A percentile compares a stretch with the other conserved stretches of the same genome.
phyloP scores from a whole-genome alignment of 2,797 vertebrate genomes.

The Sebastolobus alascanus region DNA sequence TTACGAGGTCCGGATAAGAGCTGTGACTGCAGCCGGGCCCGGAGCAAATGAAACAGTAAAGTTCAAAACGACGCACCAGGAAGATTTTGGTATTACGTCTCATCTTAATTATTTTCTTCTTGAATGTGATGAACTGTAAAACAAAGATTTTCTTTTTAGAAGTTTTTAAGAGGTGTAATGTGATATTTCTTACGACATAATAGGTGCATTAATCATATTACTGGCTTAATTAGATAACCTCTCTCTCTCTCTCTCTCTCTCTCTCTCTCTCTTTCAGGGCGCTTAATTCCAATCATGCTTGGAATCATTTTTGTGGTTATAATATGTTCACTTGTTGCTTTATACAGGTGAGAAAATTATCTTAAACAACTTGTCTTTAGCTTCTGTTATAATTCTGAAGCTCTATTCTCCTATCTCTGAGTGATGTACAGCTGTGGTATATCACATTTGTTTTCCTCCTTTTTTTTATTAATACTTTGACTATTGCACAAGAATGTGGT shows the following conservation, averaged over 20 bases:
- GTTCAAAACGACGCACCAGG: constrained; percentile 55
- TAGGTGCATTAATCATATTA: neutral
- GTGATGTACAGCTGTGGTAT: neutral
- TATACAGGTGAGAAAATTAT: constrained; percentile 55
- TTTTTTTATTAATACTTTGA: constrained; percentile 10
- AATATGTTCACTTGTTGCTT: rapidly evolving
- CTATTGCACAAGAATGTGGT: neutral
- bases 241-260: neutral
- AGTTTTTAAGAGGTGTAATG: neutral
- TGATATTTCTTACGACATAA: neutral
- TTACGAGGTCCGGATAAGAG: constrained; percentile 78
- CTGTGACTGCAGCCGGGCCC: constrained; percentile 71
- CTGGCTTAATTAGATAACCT: neutral
- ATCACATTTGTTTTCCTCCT: neutral
- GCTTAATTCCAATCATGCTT: rapidly evolving
- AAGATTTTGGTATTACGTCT: constrained; percentile 31
- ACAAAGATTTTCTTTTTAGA: neutral
- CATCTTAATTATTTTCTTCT: neutral
- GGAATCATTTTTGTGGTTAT: rapidly evolving
- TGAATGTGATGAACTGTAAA: neutral
- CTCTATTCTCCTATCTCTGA: neutral
- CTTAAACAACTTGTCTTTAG: neutral
- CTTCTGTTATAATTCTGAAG: neutral
- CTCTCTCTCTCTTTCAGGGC: constrained; percentile 41
- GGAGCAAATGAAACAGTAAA: constrained; percentile 52